Conservation (phyloP, 2,888 invertebrate species). For the Aphodius granarius region DNA sequence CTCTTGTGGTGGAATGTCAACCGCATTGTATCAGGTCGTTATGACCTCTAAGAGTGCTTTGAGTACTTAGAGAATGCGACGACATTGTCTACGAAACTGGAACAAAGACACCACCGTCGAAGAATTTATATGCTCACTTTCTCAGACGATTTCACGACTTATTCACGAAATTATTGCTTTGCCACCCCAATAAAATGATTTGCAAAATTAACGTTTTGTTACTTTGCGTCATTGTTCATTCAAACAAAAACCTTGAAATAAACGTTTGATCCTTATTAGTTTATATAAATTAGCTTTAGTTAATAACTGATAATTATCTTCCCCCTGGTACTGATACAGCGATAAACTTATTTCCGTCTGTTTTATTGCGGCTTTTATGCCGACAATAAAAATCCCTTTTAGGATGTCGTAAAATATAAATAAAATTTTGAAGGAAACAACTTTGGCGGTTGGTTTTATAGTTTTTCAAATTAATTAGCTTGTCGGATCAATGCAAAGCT, state of each 20-base stretch:
- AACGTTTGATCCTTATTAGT: too few species aligned
- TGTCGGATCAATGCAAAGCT: not conserved
- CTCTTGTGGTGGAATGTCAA: slow-evolving; percentile 27
- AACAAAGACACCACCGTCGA: slow-evolving; percentile 3
- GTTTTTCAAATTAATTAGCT: not conserved
- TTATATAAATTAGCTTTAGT: not conserved
- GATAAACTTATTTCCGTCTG: slow-evolving; percentile 4
- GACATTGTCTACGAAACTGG: slow-evolving; percentile 15
- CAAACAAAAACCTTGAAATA: too few species aligned
- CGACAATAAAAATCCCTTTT: not conserved
- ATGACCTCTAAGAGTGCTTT: slow-evolving; percentile 31
- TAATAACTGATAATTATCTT: slow-evolving; percentile 11
- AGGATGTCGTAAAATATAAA: slow-evolving; percentile 4
- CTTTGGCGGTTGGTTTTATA: slow-evolving; percentile 2
- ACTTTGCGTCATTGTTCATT: too few species aligned
- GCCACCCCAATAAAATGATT: not conserved
- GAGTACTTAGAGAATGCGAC: slow-evolving; percentile 29
- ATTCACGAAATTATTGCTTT: not conserved
- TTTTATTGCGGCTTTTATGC: slow-evolving; percentile 4
- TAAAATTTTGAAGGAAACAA: not conserved
- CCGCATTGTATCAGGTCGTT: slow-evolving; percentile 30
- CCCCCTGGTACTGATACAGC: not conserved
- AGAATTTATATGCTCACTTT: slow-evolving; percentile 1
- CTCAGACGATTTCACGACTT: not conserved
- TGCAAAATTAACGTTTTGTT: too few species aligned